Evolutionary conservation across 2,797 vertebrate species (phyloP), one percentile per base, ranked within the genome.

Genomic region (Lycodopsis pacificus): DNA sequence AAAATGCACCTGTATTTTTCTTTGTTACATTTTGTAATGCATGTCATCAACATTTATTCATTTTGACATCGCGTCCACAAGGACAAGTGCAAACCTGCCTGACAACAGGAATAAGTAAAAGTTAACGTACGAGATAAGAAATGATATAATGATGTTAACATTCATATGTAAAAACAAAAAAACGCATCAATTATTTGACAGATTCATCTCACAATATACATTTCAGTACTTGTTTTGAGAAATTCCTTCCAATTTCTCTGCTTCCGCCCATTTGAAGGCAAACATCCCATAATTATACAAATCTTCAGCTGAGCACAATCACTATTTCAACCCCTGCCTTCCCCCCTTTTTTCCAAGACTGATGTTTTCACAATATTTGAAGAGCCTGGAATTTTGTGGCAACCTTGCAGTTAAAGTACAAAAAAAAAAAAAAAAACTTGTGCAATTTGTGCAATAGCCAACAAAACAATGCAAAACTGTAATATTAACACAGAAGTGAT

Each of bases 61-160:
- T 88, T 89, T 91, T 44, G 79, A 92, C 76, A 84, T 76, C 51
- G 80, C 19, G 90, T 93, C 92, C 93, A 79, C 56, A 38, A 65
- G 92, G 91, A 94, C 88, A 93, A 95, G 94, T 95, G 95, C 95
- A 95, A 95, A 94, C 85, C 76, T 91, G 91, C 89, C 88, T 90
- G 85, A 92, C 91, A 83, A 81, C 61, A 82, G 40, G 64, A 80
- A 83, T 77, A 89, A 81, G 80, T 79, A 84, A 88, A 86, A 84
- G 77, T 88, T 84, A 76, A 79, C 34, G 38, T 81, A 87, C 77
- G 90, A 90, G 91, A 88, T 77, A 57, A 82, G 65, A 83, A 72
- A 66, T 51, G 4, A 77, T 74, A 87, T 75, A 73, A 88, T 73
- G 62, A 87, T 40, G 51, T 91, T 88, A 85, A 86, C 83, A 82